Evolutionary conservation across 2,797 vertebrate genomes (phyloP).

Genomic region (Alca torda): DNA sequence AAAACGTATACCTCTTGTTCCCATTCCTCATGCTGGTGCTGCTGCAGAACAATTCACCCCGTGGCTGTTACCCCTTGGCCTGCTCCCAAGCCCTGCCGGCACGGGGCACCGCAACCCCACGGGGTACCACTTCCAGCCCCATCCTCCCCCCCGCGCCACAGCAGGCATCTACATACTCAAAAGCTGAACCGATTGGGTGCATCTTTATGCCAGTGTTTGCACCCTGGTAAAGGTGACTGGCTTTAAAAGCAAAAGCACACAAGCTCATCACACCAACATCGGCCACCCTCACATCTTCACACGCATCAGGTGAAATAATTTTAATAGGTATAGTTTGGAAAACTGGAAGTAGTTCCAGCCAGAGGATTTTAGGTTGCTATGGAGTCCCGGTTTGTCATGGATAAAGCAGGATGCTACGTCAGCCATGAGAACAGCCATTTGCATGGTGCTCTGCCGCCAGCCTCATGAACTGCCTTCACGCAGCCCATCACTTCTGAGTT

Average conservation of each 20-base stretch:
- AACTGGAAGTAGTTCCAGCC: too few relatives aligned
- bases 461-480: not conserved
- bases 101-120: too few relatives aligned
- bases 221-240: not conserved
- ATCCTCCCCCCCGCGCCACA: not conserved
- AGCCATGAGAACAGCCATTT: too few relatives aligned
- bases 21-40: not conserved
- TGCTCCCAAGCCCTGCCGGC: not conserved
- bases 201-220: not conserved
- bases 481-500: not conserved
- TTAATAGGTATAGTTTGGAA: too few relatives aligned
- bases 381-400: too few relatives aligned
- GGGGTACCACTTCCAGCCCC: not conserved
- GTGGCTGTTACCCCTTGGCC: not conserved
- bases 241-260: too few relatives aligned
- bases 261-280: too few relatives aligned
- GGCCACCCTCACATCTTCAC: too few relatives aligned
- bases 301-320: too few relatives aligned
- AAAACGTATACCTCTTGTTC: not conserved
- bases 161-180: too few relatives aligned
- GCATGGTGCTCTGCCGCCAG: not conserved
- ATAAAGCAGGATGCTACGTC: too few relatives aligned
- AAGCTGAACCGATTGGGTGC: not conserved
- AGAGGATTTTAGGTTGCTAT: too few relatives aligned
- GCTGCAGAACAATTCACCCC: not conserved